Evolutionary conservation across 2,113 vertebrate genomes (phyloP).

Genomic region (Gymnogyps californianus): DNA sequence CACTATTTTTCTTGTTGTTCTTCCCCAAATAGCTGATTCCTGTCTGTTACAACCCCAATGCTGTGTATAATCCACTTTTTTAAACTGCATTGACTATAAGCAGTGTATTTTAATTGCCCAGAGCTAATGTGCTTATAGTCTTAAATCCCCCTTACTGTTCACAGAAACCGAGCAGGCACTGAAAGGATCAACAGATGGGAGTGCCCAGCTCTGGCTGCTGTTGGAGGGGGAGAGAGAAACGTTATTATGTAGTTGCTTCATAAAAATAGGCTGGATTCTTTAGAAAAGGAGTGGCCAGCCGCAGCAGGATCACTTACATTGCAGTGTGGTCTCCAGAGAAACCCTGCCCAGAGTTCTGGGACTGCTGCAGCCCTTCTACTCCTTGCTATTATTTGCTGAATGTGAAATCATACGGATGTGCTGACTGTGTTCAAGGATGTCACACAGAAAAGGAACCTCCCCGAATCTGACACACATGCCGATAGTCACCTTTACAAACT

Average conservation of each 20-base stretch:
- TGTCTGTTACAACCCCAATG: not conserved
- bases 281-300: not conserved
- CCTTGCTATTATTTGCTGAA: not conserved
- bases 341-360: not conserved
- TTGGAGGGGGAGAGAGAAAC: not conserved
- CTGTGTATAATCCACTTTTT: not conserved
- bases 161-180: not conserved
- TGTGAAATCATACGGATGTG: not conserved
- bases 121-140: not conserved
- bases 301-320: not conserved
- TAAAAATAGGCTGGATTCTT: not conserved
- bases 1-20: not conserved
- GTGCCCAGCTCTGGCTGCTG: not conserved
- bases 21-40: not conserved
- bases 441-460: not conserved
- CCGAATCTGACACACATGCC: not conserved
- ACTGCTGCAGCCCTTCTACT: not conserved
- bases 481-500: not conserved
- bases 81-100: not conserved
- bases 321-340: not conserved
- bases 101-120: slow-evolving; percentile 26
- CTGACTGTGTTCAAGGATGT: not conserved
- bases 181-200: not conserved
- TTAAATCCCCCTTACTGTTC: not conserved
- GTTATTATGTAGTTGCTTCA: not conserved